Evolutionary conservation across 2,113 vertebrate species (phyloP), one percentile per base, ranked within the genome.

Genomic region (Psophia crepitans): DNA sequence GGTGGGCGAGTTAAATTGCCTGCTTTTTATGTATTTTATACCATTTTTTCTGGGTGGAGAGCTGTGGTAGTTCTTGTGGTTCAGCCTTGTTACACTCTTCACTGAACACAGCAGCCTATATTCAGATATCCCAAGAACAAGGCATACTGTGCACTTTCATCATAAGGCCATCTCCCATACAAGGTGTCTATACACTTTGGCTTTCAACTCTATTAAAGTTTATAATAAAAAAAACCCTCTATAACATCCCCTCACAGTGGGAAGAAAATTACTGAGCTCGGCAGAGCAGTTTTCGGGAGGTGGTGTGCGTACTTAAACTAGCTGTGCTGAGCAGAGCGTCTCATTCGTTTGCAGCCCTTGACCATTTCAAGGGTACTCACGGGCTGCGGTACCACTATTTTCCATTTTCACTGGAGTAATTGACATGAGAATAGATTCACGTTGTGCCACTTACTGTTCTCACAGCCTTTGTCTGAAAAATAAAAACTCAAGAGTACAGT

Each of bases 401-500:
- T 93, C 91, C 74, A 89, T 92, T 98, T 96, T 65, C 69, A 35
- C 53, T 60, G 3, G 37, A 96, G 44, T 71, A 92, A 94, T 35
- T 93, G 93, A 92, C 85, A 95, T 20, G 83, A 88, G 54, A 93
- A 91, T 44, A 95, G 75, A 71, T 84, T 95, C 82, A 73, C 13
- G 0, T 76, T 22, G 9, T 76, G 63, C 69, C 64, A 74, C 91
- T 91, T 20, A 51, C 81, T 90, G 82, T n/a, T 96, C 87, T 87
- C 68, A 78, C 14, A 91, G 90, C 51, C 73, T 92, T 90, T 94
- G 64, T 84, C 60, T 32, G 33, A 81, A 81, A 95, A 96, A 94
- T 51, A 60, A 88, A 74, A 74, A 6, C 51, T 89, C 33, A 10
- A 75, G 94, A 89, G 68, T 32, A 82, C 66, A 90, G 91, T 37